Evolutionary conservation across 64 coral and sea anemone species (phyloP), one percentile per base, ranked within the genome.

Genomic region (Montipora foliosa): DNA sequence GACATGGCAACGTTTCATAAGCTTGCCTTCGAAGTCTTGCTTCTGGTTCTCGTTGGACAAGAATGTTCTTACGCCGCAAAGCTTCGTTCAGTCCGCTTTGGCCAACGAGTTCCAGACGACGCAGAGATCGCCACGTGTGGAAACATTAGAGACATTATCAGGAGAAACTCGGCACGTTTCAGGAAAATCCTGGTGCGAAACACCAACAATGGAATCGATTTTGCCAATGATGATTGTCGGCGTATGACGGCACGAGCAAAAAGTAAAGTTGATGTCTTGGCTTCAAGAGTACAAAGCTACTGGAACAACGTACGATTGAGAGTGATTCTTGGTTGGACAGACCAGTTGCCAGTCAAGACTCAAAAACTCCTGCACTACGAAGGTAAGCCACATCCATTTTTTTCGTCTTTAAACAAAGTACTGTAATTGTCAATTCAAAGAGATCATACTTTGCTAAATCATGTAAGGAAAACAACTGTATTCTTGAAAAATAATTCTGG

Each of bases 191-290:
- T 99, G 3, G 92, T 99, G 16, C 89, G 95, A 11, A 99, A 96
- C 17, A 93, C 91, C 0, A 95, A 96, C 87, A 20, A 77, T 24
- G 85, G 95, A 0, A 89, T 92, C 14, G 66, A 53, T 6, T 99
- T 95, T 80, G 52, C 59, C 0, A 96, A 96, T 50, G 98, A 99
- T 15, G 95, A 99, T 51, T 96, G 94, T 62, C 87, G 92, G 10
- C 92, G 95, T 49, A 99, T 96, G 88, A 99, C 98, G 8, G 92
- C 98, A 5, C 88, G 98, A 29, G 92, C 89, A 16, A 99, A 99
- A 46, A 99, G 95, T 19, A 99, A 99, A 45, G 49, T 99, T 0
- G 98, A 99, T 62, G 92, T 94, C 1, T 25, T 99, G 15, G 98
- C 84, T 12, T 85, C 95, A 3, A 87, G 93, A 80, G 95, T 96